These are phyloP conservation scores for Chloropsis cyanopogon DNA, from an alignment of 2,113 vertebrate species.

Conservation along the genomic window DNA sequence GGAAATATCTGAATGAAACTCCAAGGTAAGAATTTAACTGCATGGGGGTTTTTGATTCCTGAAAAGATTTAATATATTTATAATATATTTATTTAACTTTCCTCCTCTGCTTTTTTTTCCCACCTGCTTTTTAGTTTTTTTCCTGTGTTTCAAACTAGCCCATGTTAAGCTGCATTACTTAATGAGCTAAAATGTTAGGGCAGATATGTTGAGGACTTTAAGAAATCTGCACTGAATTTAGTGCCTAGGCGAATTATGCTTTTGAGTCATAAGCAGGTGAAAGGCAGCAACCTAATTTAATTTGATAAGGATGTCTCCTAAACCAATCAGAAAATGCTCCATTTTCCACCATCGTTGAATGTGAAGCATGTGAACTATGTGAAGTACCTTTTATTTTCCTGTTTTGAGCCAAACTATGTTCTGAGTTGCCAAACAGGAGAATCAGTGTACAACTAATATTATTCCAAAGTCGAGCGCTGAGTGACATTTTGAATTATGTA, in stretches of 20 bases:
- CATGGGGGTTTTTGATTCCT: background rate
- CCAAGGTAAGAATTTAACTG: background rate
- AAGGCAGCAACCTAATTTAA: background rate
- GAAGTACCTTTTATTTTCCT: background rate
- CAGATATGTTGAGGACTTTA: background rate
- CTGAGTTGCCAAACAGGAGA: conserved; percentile 11
- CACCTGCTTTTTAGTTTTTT: background rate
- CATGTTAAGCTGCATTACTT: background rate
- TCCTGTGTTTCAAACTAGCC: background rate
- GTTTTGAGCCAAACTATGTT: background rate
- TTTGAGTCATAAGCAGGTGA: background rate
- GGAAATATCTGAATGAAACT: background rate
- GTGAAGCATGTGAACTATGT: background rate
- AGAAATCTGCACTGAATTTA: background rate
- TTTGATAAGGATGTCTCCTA: background rate
- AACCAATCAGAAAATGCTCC: background rate
- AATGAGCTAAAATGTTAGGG: background rate
- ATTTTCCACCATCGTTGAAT: background rate
- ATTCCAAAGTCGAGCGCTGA: background rate
- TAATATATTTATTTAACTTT: background rate
- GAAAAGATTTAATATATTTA: background rate
- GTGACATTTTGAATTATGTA: conserved; percentile 15
- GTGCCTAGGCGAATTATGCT: background rate
- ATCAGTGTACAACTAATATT: background rate
- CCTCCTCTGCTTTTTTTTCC: fast-evolving